Evolutionary conservation across 2,797 vertebrate species (phyloP).

Genomic region (Hippopotamyrus pictus): DNA sequence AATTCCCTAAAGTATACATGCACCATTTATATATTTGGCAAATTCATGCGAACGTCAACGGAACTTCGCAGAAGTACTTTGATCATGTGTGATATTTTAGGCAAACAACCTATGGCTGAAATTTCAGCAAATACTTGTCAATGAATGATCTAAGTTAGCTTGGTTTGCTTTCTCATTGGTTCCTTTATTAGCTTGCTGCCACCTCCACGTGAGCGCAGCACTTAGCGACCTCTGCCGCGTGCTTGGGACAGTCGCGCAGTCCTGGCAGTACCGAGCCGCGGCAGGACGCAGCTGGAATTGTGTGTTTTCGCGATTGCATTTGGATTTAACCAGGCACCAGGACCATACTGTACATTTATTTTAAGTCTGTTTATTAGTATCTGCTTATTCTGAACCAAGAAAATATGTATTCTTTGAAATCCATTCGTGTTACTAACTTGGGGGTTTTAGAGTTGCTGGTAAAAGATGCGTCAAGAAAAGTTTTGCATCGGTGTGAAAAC

Average conservation of each 20-base stretch:
- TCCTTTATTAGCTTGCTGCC: background rate
- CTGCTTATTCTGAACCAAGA: background rate
- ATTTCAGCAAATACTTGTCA: background rate
- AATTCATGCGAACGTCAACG: background rate
- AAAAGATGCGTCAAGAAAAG: conserved; percentile 33
- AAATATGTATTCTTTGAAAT: conserved; percentile 47
- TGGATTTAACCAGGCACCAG: background rate
- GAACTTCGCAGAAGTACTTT: background rate
- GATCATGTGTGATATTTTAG: background rate
- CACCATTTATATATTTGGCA: background rate
- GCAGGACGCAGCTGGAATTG: background rate
- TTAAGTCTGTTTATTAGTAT: background rate
- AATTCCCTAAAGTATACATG: background rate
- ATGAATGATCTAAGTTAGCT: background rate
- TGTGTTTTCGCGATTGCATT: background rate
- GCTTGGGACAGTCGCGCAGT: background rate
- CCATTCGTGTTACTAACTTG: conserved; percentile 34
- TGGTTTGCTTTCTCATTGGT: background rate
- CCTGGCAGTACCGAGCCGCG: background rate
- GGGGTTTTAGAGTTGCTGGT: conserved; percentile 26
- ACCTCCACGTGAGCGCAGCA: background rate
- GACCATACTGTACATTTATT: background rate
- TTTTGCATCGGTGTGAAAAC: background rate
- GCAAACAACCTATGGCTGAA: background rate
- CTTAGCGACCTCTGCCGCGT: background rate